Conservation (phyloP, 2,113 vertebrate genomes). For the Xenopus borealis region DNA sequence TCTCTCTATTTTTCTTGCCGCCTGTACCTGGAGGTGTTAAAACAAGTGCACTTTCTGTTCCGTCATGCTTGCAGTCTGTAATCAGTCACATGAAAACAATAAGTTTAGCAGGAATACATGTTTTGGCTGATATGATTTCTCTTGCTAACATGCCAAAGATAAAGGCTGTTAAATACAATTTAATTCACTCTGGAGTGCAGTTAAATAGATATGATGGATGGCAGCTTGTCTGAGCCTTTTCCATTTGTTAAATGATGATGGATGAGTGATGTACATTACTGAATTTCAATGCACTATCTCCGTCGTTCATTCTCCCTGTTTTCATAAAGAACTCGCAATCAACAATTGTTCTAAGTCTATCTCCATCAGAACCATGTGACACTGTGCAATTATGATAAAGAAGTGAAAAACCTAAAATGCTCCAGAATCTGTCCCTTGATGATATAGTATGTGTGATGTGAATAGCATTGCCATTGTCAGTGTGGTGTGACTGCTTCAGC, state of each 20-base stretch:
- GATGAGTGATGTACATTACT: conserved; percentile 69
- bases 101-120: conserved; percentile 47
- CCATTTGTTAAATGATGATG: conserved; percentile 78
- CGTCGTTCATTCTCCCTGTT: conserved; percentile 59
- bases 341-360: conserved; percentile 69
- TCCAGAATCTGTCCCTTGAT: conserved; percentile 45
- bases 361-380: conserved; percentile 63
- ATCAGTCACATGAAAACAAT: conserved; percentile 48
- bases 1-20: neutral
- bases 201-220: conserved; percentile 74
- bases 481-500: conserved; percentile 36
- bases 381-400: conserved; percentile 70
- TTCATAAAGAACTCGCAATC: conserved; percentile 68
- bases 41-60: conserved; percentile 21
- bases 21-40: neutral
- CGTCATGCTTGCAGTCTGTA: conserved; percentile 52
- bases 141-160: conserved; percentile 54
- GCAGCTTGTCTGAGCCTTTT: conserved; percentile 69
- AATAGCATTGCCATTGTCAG: conserved; percentile 38
- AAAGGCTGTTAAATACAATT: conserved; percentile 71
- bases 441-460: conserved; percentile 5
- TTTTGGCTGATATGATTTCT: conserved; percentile 45
- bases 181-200: conserved; percentile 64
- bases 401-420: conserved; percentile 55
- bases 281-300: conserved; percentile 60